These are phyloP conservation scores for Hesperia comma DNA, from an alignment of 2,888 invertebrate genomes.

Conservation along the genomic window DNA sequence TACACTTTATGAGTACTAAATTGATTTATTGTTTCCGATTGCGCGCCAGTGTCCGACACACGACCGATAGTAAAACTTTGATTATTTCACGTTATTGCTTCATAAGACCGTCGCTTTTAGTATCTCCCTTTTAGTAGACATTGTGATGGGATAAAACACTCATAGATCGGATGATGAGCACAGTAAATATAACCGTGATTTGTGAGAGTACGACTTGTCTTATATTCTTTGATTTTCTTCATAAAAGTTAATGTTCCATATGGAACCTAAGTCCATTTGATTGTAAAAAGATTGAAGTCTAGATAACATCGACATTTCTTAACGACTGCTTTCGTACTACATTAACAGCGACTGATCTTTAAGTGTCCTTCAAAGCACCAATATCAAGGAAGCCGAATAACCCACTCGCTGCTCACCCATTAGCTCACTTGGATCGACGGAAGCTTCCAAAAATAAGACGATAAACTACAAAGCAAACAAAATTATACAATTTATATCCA, in stretches of 20 bases:
- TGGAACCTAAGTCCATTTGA: too few species aligned
- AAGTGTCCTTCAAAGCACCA: too few species aligned
- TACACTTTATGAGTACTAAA: slow-evolving; percentile 17
- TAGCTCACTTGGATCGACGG: too few species aligned
- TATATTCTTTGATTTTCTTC: too few species aligned
- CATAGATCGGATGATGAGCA: background rate
- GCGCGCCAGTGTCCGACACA: slow-evolving; percentile 19
- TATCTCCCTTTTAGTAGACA: slow-evolving; percentile 5
- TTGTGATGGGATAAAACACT: background rate
- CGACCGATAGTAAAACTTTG: slow-evolving; percentile 22
- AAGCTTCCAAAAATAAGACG: background rate
- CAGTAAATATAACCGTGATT: background rate
- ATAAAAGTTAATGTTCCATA: too few species aligned
- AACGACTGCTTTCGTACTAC: too few species aligned
- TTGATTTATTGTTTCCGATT: slow-evolving; percentile 26
- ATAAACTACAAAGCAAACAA: background rate
- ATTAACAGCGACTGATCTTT: too few species aligned
- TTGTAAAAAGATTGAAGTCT: too few species aligned
- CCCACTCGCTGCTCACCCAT: too few species aligned
- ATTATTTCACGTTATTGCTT: slow-evolving; percentile 11
- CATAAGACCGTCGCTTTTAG: slow-evolving; percentile 7
- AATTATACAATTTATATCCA: background rate
- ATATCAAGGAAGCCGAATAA: too few species aligned
- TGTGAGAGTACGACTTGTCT: too few species aligned
- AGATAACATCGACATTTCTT: too few species aligned